These are phyloP conservation scores for Neuroscelio doddi DNA, from an alignment of 2,888 invertebrate species.

Conservation along the genomic window DNA sequence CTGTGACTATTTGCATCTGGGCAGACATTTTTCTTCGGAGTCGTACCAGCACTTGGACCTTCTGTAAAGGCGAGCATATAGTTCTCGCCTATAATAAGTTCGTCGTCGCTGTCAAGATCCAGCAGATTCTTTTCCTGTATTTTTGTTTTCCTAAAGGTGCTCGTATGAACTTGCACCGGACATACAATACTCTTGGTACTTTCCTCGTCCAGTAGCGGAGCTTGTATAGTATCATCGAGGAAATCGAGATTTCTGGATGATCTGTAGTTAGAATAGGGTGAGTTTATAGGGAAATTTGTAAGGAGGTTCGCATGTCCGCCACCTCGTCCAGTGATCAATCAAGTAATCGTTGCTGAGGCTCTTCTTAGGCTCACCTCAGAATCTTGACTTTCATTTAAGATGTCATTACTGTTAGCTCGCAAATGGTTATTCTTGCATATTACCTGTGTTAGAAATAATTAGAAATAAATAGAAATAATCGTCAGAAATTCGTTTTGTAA, in stretches of 20 bases:
- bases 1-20: conserved; percentile 55
- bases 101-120: conserved; percentile 47
- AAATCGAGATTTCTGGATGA: conserved; percentile 50
- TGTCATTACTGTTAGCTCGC: conserved; percentile 48
- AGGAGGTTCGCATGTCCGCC: conserved; percentile 58
- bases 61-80: conserved; percentile 55
- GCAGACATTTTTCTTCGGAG: conserved; percentile 30
- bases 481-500: too few species aligned
- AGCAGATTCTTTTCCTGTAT: conserved; percentile 40
- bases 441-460: conserved; percentile 43
- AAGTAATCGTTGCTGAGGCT: conserved; percentile 51
- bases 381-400: conserved; percentile 49
- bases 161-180: conserved; percentile 54
- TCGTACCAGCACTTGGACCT: conserved; percentile 24
- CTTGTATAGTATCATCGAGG: conserved; percentile 51
- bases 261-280: conserved; percentile 58
- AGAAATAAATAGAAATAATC: too few species aligned
- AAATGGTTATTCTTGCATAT: conserved; percentile 50
- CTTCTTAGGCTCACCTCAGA: conserved; percentile 1
- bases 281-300: conserved; percentile 60
- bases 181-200: conserved; percentile 44
- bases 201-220: background rate
- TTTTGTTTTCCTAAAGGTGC: conserved; percentile 18
- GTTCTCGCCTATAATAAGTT: conserved; percentile 44
- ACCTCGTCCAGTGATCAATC: conserved; percentile 57